Conservation (phyloP, 2,797 vertebrate genomes). For the Yasuhikotakia modesta region DNA sequence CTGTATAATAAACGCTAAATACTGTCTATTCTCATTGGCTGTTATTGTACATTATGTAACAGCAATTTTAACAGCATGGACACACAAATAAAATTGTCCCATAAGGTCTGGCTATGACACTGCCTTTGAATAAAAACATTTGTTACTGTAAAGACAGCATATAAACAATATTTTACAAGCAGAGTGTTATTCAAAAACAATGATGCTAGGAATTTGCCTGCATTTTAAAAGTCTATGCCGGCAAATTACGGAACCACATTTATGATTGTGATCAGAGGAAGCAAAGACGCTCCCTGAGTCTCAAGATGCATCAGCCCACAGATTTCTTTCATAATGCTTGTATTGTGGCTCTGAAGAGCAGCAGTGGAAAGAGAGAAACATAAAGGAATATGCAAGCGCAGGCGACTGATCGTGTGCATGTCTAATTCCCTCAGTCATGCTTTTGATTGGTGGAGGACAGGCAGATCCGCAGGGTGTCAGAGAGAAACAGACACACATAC, state of each 20-base stretch:
- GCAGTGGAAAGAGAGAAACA: slow-evolving; percentile 12
- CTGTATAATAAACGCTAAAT: too few species aligned
- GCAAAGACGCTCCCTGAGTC: neutral
- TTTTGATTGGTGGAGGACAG: slow-evolving; percentile 35
- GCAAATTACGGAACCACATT: neutral
- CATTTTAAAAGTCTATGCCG: neutral
- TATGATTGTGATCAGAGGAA: neutral
- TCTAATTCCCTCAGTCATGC: slow-evolving; percentile 57
- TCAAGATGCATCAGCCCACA: neutral
- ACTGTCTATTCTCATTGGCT: too few species aligned
- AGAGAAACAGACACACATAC: slow-evolving; percentile 25
- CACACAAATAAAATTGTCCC: too few species aligned
- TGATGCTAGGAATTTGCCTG: too few species aligned
- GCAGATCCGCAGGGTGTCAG: neutral
- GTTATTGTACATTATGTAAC: too few species aligned
- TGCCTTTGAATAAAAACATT: too few species aligned
- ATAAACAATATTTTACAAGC: neutral
- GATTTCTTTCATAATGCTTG: neutral
- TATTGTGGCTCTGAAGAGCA: neutral
- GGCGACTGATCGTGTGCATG: slow-evolving; percentile 30
- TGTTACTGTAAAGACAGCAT: neutral
- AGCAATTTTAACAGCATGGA: too few species aligned
- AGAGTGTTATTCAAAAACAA: slow-evolving; percentile 1
- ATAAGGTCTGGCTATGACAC: too few species aligned
- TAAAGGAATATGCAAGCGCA: slow-evolving; percentile 3